Base-by-base conservation (phyloP, 2,113 vertebrate species). In the Ochotona curzoniae region DNA sequence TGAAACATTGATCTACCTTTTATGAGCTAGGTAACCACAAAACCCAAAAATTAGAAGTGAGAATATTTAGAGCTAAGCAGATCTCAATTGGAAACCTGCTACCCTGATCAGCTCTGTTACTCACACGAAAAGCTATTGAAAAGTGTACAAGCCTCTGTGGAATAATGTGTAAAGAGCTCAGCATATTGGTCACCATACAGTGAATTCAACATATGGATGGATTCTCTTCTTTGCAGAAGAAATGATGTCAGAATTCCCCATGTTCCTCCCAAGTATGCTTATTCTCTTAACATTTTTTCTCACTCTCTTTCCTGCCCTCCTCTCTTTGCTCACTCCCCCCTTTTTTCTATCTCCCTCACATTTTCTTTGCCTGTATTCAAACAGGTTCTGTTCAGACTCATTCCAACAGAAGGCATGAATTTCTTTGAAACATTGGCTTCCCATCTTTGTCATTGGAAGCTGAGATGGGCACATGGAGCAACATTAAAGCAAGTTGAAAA, bases 331-430 rank as follows among this genome's bases (percentile, higher is more conserved):
- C 4, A 64, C 3, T 35, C 35, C 44, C 54, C 71, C 20, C 9
- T 94, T 64, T 71, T 35, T 67, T 21, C 69, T 32, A n/a, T 83
- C 57, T 71, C 96, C 88, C 88, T 21, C 81, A 92, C 60, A 80
- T 71, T 93, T 95, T 90, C 85, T 96, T 88, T 91, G 25, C 67
- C 57, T 87, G 1, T 44, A 64, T 93, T 6, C n/a, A 32, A 78
- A 18, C 13, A 57, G 13, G 15, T 85, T 93, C 47, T 60, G 21
- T 75, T 74, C 63, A 32, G 51, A 83, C 14, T 69, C 87, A 44
- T 51, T 47, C 71, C 67, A 38, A 71, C 15, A 67, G 92, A 96
- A 84, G 63, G 5, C 75, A 85, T 61, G 30, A 30, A 47, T 89
- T 25, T 79, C 38, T 95, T 70, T 93, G 73, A 74, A 35, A 13